Evolutionary conservation across 2,888 invertebrate genomes (phyloP), one percentile per base, ranked within the genome.

Genomic region (Bugula neritina): DNA sequence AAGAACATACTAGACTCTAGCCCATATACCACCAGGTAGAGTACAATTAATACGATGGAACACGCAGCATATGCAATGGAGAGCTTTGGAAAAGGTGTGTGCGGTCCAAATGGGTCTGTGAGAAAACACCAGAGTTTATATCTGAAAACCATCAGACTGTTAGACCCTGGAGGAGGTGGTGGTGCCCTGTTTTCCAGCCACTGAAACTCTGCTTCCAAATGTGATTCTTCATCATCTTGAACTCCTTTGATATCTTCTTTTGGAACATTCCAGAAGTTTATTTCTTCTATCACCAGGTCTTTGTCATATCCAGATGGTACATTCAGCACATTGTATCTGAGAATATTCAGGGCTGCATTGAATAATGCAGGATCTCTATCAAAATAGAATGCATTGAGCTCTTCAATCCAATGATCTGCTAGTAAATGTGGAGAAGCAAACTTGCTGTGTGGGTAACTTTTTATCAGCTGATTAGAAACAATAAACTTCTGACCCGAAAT

Each of bases 401-500:
- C 63, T 27, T 63, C 63, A 3, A 63, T 5, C 63, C 63, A 63
- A 34, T 63, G 29, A 13, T 63, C 63, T 13, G 27, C 31, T 31
- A 63, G 63, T 29, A 25, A 31, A 63, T 21, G 27, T 29, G 63
- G 29, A 25, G 34, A 63, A 31, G 21, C 31, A 25, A 63, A 63
- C 34, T 63, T 63, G 17, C 29, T 63, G 5, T 27, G 10, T 31
- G 63, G 63, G 34, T 31, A 63, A 13, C 31, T 63, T 10, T 31
- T 13, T 63, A 63, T 31, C 29, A 63, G 31, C 34, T 63, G 29
- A 31, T 63, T 31, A 2, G 63, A 63, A 3, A 63, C 31, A 31
- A 63, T 31, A 63, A 63, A 63, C 63, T n/a, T 63, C 34, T 63
- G 63, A 5, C 63, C 63, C 27, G 63, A 63, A 29, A 63, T 63